phyloP scores from a whole-genome alignment of 1,140 invertebrate genomes.

The Zophobas atratus region DNA sequence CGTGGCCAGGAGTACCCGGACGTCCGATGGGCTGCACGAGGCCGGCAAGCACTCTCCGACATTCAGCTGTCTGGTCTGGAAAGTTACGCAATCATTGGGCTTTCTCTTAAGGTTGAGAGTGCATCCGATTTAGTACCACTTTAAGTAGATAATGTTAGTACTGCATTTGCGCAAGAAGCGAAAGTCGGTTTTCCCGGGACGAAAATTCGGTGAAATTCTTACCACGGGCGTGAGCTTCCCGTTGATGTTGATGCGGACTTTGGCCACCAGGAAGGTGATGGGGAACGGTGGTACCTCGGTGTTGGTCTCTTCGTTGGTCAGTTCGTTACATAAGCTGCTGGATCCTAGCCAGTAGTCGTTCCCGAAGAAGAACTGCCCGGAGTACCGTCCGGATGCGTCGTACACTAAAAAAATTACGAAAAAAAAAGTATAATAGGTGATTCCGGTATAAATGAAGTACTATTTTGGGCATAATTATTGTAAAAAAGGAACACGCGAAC shows the following conservation, averaged over 20 bases:
- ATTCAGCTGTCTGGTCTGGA: conserved; percentile 77
- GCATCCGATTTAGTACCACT: no score
- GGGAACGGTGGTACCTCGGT: conserved; percentile 73
- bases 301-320: conserved; percentile 70
- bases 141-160: no score
- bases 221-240: conserved; percentile 76
- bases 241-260: conserved; percentile 75
- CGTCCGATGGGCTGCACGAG: conserved; percentile 75
- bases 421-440: conserved; percentile 17
- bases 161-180: no score
- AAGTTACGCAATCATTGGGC: conserved; percentile 50
- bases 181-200: neutral
- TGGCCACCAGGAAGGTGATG: conserved; percentile 77
- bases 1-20: conserved; percentile 74
- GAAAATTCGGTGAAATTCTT: conserved; percentile 62
- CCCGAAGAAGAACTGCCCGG: conserved; percentile 84
- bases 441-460: neutral
- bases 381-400: conserved; percentile 87
- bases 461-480: no score
- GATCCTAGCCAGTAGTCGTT: conserved; percentile 89
- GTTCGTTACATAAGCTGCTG: conserved; percentile 75
- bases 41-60: conserved; percentile 82
- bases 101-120: conserved; percentile 13
- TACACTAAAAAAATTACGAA: conserved; percentile 70
- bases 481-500: no score